phyloP scores from a whole-genome alignment of 2,113 vertebrate genomes.

The Glareola pratincola region DNA sequence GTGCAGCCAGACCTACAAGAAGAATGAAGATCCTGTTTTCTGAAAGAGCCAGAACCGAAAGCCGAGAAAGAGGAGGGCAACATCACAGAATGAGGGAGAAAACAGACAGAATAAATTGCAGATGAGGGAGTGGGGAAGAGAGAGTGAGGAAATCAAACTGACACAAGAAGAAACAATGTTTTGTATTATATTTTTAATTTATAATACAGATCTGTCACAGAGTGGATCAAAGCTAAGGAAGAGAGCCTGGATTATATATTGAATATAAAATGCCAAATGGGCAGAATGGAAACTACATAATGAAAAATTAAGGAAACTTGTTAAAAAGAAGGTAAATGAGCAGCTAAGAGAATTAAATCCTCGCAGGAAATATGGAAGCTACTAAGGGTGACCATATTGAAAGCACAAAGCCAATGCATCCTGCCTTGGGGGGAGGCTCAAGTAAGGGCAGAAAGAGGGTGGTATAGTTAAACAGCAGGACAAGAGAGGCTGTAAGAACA shows the following conservation, averaged over 20 bases:
- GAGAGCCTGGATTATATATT: background rate
- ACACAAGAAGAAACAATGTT: background rate
- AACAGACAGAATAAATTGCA: background rate
- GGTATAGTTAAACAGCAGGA: background rate
- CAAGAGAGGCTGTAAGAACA: background rate
- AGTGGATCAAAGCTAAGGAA: background rate
- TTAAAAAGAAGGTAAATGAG: background rate
- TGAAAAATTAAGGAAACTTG: background rate
- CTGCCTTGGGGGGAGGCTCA: background rate
- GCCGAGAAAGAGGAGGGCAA: background rate
- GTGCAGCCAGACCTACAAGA: background rate
- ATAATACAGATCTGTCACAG: background rate
- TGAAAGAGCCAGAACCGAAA: background rate
- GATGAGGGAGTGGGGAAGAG: background rate
- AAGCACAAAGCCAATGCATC: background rate
- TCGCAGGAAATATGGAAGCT: background rate
- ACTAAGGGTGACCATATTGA: background rate
- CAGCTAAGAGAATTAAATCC: background rate
- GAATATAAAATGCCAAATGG: background rate
- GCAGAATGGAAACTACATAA: background rate
- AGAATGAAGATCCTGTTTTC: background rate
- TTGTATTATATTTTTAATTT: background rate
- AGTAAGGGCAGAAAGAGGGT: background rate
- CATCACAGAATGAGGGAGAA: background rate
- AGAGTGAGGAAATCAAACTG: background rate